Percentiles rank a stretch among this genome's conserved stretches.
These are phyloP conservation scores for Nettapus auritus DNA, from an alignment of 2,113 vertebrate genomes.

Conservation along the genomic window DNA sequence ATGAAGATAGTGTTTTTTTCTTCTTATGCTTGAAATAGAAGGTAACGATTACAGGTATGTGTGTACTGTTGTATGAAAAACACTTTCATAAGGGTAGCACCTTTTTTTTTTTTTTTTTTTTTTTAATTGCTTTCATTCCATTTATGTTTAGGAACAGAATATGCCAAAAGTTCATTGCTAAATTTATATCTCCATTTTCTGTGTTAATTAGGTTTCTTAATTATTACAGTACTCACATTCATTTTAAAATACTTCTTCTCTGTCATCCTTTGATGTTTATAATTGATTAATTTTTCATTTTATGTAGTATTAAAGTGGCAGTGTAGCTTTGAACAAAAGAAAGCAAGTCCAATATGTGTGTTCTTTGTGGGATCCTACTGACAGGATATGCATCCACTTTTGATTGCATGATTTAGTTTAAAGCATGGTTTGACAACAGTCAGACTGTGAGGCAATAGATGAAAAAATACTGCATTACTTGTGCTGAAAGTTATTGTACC, in stretches of 20 bases:
- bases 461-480: background rate
- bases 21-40: background rate
- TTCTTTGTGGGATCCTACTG: background rate
- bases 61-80: background rate
- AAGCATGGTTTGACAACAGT: conserved; percentile 19
- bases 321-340: conserved; percentile 56
- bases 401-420: conserved; percentile 15
- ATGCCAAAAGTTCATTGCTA: background rate
- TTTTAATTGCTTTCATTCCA: background rate
- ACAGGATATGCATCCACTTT: background rate
- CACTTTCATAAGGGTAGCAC: background rate
- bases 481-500: background rate
- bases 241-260: conserved; percentile 37
- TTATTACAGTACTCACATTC: conserved; percentile 21
- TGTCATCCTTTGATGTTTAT: conserved; percentile 60
- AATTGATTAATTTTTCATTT: conserved; percentile 69
- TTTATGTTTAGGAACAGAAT: background rate
- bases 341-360: background rate
- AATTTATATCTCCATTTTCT: conserved; percentile 22
- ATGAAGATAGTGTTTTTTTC: background rate
- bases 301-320: conserved; percentile 19
- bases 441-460: background rate
- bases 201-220: conserved; percentile 21
- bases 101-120: background rate
- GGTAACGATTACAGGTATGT: background rate